Conservation (phyloP, 2,888 invertebrate genomes). For the Heliconius erato region DNA sequence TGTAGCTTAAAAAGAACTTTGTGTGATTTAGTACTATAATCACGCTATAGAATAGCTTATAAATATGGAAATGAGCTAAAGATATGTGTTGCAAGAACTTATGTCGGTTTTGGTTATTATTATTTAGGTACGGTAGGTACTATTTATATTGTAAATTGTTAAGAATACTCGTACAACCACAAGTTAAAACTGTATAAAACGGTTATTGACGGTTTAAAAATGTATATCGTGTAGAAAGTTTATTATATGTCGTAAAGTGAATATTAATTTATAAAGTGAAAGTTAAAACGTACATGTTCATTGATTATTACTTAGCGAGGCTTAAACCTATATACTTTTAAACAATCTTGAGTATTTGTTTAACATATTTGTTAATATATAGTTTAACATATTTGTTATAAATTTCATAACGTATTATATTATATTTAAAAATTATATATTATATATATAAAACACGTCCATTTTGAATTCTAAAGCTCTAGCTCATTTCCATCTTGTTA, state of each 20-base stretch:
- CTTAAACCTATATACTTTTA: not conserved
- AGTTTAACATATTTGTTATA: not conserved
- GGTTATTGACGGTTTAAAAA: not conserved
- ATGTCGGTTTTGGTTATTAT: not conserved
- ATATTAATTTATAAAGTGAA: conserved; percentile 14
- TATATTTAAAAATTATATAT: not conserved
- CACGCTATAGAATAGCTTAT: conserved; percentile 6
- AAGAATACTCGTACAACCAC: not conserved
- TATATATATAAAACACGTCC: not conserved
- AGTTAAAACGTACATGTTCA: not conserved
- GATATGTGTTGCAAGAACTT: not conserved
- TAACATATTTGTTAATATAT: too few species aligned
- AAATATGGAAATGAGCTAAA: conserved; percentile 13
- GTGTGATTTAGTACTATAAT: conserved; percentile 32
- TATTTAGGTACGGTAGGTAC: too few species aligned
- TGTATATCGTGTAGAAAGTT: not conserved
- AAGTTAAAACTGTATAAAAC: not conserved
- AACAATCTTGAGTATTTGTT: not conserved
- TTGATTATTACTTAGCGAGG: not conserved
- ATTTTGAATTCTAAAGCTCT: not conserved
- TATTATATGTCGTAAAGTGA: not conserved
- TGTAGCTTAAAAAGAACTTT: conserved; percentile 23
- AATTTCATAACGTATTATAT: not conserved
- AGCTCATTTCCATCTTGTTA: conserved; percentile 19
- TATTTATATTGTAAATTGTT: not conserved